Conservation (phyloP, 2,797 vertebrate species). For the Lacerta agilis region DNA sequence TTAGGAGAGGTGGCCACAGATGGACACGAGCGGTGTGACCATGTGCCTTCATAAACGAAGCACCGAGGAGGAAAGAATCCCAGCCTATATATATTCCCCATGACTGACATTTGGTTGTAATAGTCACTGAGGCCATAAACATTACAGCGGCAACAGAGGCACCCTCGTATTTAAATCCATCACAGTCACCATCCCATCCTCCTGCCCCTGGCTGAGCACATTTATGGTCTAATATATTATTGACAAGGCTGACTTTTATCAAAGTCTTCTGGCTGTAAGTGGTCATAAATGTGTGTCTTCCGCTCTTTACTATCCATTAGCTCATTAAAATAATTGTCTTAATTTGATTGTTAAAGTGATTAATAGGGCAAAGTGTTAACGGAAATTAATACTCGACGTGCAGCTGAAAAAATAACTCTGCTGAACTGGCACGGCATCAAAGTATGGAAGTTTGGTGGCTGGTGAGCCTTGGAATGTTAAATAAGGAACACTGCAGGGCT, state of each 20-base stretch:
- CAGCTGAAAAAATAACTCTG: slow-evolving; percentile 63
- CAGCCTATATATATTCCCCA: slow-evolving; percentile 26
- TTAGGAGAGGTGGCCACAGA: too few relatives aligned
- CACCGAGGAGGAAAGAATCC: slow-evolving; percentile 34
- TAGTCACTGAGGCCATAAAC: slow-evolving; percentile 28
- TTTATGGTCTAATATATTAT: slow-evolving; percentile 75
- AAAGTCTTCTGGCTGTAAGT: slow-evolving; percentile 64
- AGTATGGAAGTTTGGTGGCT: slow-evolving; percentile 62
- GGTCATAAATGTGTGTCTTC: slow-evolving; percentile 75
- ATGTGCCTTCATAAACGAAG: background rate
- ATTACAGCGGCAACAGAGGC: slow-evolving; percentile 18
- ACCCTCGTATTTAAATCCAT: slow-evolving; percentile 55
- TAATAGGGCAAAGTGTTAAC: slow-evolving; percentile 77
- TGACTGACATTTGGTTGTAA: slow-evolving; percentile 40
- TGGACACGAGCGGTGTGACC: background rate
- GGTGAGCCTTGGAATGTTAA: slow-evolving; percentile 73
- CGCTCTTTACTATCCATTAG: slow-evolving; percentile 77
- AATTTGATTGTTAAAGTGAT: slow-evolving; percentile 84
- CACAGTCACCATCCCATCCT: slow-evolving; percentile 39
- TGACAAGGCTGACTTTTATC: slow-evolving; percentile 74
- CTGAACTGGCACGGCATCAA: slow-evolving; percentile 56
- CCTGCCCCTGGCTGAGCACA: slow-evolving; percentile 50
- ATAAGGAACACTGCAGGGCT: slow-evolving; percentile 11
- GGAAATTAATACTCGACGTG: slow-evolving; percentile 80
- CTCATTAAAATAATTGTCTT: slow-evolving; percentile 84